Percentiles rank a stretch among this genome's conserved stretches.
These are phyloP conservation scores for Quadroppia sp. DNA, from an alignment of 2,888 invertebrate species.

Conservation along the genomic window DNA sequence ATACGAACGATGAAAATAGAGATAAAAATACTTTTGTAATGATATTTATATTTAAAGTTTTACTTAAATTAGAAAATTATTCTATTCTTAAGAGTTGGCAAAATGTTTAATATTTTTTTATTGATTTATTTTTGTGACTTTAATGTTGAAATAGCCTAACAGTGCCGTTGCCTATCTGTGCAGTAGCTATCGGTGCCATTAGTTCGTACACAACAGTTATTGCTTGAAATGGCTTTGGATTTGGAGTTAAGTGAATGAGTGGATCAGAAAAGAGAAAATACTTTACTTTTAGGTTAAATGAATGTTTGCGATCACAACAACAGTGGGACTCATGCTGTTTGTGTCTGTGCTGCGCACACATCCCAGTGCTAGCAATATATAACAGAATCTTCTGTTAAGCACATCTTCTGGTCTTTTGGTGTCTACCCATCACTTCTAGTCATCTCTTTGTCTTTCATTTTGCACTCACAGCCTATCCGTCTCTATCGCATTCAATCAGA, in stretches of 20 bases:
- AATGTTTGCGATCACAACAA: conserved; percentile 9
- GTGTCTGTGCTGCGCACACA: not conserved
- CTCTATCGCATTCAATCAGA: conserved; percentile 12
- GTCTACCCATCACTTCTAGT: not conserved
- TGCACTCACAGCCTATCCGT: conserved; percentile 14
- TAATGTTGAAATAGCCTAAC: no score
- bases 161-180: not conserved
- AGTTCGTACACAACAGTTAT: conserved; percentile 4
- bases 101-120: not conserved
- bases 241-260: not conserved
- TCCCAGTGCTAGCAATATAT: not conserved
- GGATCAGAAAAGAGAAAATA: not conserved
- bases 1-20: not conserved
- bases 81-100: not conserved
- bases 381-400: conserved; percentile 7
- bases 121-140: conserved; percentile 3
- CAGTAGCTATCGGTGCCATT: not conserved
- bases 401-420: not conserved
- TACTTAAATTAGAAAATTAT: conserved; percentile 30
- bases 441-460: conserved; percentile 7
- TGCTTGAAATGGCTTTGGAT: conserved; percentile 7
- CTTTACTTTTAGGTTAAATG: conserved; percentile 8
- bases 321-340: conserved; percentile 10
- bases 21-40: not conserved
- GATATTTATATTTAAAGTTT: not conserved